Conservation (phyloP, 2,113 vertebrate genomes). For the Micronycteris hirsuta region DNA sequence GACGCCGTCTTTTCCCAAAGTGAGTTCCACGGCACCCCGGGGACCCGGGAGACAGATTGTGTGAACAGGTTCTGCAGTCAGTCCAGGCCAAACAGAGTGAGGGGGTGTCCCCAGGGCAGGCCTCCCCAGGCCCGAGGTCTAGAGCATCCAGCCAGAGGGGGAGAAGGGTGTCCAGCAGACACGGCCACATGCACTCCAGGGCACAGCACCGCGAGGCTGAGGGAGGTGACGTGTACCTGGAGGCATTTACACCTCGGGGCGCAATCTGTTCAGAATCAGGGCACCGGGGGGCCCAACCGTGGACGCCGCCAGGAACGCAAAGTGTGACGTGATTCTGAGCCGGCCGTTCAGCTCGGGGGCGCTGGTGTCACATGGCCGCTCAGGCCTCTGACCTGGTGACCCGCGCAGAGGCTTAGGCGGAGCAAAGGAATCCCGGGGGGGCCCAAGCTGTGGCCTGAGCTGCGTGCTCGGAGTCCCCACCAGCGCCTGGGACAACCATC, state of each 20-base stretch:
- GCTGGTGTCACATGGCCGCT: rapidly evolving
- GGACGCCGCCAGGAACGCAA: rapidly evolving
- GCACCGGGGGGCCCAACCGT: rapidly evolving
- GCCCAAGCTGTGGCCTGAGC: rapidly evolving
- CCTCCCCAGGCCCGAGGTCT: background rate
- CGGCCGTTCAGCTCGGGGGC: rapidly evolving
- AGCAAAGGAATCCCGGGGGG: rapidly evolving
- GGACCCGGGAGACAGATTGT: background rate
- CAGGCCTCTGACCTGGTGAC: rapidly evolving
- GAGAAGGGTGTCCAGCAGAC: background rate
- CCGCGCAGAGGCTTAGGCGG: rapidly evolving
- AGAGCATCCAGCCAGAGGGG: background rate
- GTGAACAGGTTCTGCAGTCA: rapidly evolving
- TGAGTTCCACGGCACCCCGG: background rate
- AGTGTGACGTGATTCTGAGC: rapidly evolving
- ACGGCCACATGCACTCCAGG: rapidly evolving
- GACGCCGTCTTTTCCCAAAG: background rate
- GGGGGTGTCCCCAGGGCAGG: background rate
- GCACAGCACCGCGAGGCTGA: rapidly evolving
- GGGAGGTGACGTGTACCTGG: rapidly evolving
- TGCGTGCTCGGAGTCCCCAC: rapidly evolving
- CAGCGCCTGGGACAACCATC: no score
- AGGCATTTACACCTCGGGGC: rapidly evolving
- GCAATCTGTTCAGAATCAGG: rapidly evolving
- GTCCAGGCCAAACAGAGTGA: no score